Conservation (phyloP, 92 coral and sea anemone genomes). For the Heliopora coerulea region DNA sequence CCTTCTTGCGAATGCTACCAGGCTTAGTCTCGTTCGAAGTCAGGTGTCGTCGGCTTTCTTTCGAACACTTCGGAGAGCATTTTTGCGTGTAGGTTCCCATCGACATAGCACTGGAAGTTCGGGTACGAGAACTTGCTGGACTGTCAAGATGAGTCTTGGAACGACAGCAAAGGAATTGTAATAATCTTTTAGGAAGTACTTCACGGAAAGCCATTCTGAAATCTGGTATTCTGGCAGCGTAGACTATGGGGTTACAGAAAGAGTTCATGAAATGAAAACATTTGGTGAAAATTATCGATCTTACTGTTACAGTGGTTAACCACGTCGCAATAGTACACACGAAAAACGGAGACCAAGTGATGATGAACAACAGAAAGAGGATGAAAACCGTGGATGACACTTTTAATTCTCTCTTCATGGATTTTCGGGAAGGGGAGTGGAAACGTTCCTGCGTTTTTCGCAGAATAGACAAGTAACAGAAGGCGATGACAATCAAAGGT, state of each 20-base stretch:
- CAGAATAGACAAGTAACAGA: background rate
- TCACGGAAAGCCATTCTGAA: constrained; percentile 8
- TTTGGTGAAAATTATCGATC: background rate
- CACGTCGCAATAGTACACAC: background rate
- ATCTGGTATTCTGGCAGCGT: constrained; percentile 24
- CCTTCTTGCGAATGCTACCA: background rate
- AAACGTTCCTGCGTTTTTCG: constrained; percentile 3
- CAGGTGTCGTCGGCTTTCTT: background rate
- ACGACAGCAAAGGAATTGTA: background rate
- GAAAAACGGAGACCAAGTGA: constrained; percentile 29
- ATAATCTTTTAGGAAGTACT: constrained; percentile 6
- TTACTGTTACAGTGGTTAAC: background rate
- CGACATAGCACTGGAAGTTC: constrained; percentile 17
- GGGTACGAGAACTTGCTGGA: constrained; percentile 12
- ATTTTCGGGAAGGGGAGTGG: background rate
- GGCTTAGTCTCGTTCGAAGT: background rate
- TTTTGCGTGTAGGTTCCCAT: background rate
- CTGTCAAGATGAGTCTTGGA: background rate
- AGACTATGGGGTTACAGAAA: constrained; percentile 17
- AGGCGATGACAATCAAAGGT: constrained; percentile 14
- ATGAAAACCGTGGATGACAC: constrained; percentile 11
- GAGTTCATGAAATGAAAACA: background rate
- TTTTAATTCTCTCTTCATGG: constrained; percentile 17
- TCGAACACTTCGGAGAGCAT: too few species aligned
- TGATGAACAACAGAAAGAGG: constrained; percentile 5